phyloP scores from a whole-genome alignment of 2,113 vertebrate species.

The Speoplatyrhinus poulsoni region DNA sequence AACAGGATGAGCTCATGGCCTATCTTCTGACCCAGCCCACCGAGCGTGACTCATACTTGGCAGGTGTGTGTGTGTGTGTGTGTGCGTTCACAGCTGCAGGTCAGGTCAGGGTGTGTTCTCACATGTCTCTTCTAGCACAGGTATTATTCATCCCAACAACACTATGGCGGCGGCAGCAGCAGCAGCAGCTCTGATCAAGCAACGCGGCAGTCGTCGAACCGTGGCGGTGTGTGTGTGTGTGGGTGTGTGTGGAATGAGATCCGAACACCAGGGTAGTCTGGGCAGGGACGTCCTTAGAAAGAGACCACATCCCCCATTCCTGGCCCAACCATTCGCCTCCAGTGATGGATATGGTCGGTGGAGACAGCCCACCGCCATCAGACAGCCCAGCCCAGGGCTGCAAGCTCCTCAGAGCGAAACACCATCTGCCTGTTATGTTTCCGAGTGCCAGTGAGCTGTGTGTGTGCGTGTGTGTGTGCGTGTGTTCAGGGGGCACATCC shows the following conservation, averaged over 20 bases:
- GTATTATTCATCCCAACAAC: conserved; percentile 45
- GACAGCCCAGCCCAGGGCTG: conserved; percentile 17
- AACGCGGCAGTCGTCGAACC: background rate
- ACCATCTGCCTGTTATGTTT: conserved; percentile 31
- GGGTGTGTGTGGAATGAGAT: background rate
- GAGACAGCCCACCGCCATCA: conserved; percentile 50
- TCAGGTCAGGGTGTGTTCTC: conserved; percentile 65
- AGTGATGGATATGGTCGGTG: conserved; percentile 58
- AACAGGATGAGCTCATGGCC: conserved; percentile 55
- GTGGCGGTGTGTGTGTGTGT: background rate
- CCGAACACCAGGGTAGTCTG: background rate
- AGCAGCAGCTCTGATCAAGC: background rate
- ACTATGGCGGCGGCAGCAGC: conserved; percentile 2
- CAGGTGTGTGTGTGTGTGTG: conserved; percentile 52
- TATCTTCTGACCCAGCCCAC: conserved; percentile 43
- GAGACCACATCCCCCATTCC: conserved; percentile 44
- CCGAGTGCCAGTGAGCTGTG: conserved; percentile 22
- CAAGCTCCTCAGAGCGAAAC: conserved; percentile 55
- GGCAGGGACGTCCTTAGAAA: conserved; percentile 31
- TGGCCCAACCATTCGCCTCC: conserved; percentile 31
- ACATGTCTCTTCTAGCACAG: conserved; percentile 69
- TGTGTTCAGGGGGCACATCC: conserved; percentile 3
- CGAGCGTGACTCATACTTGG: conserved; percentile 57
- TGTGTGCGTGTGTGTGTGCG: background rate
- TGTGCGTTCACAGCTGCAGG: conserved; percentile 66